Evolutionary conservation across 2,797 vertebrate genomes (phyloP).

Genomic region (Tenualosa thibaudeaui): DNA sequence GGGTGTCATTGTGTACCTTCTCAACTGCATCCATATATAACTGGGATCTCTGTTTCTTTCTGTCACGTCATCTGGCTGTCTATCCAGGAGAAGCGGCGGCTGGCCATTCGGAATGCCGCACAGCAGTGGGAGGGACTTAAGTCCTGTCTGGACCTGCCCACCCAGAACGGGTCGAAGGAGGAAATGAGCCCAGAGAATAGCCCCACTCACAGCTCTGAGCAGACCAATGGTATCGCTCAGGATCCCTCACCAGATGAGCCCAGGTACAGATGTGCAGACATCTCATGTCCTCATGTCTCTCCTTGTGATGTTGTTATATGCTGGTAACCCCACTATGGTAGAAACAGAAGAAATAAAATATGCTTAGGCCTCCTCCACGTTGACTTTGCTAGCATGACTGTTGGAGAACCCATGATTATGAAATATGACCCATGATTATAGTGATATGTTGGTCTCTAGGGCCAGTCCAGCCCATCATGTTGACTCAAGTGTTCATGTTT

Average conservation of each 20-base stretch:
- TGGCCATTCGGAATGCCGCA: conserved; percentile 90
- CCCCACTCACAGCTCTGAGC: conserved; percentile 77
- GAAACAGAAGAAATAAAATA: too few relatives aligned
- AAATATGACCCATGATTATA: too few relatives aligned
- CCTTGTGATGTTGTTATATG: background rate
- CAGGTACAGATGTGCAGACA: conserved; percentile 71
- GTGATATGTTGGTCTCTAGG: too few relatives aligned
- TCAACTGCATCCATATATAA: background rate
- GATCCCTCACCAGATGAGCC: conserved; percentile 85
- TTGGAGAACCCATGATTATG: too few relatives aligned
- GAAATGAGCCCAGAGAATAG: conserved; percentile 80
- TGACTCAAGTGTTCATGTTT: too few relatives aligned
- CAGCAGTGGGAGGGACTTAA: conserved; percentile 86
- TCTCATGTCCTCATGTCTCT: background rate
- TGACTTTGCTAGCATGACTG: too few relatives aligned
- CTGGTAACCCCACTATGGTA: too few relatives aligned
- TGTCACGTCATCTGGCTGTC: background rate
- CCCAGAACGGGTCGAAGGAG: conserved; percentile 78
- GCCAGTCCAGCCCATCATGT: too few relatives aligned
- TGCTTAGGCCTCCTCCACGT: too few relatives aligned
- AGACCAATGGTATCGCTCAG: conserved; percentile 75
- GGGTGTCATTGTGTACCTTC: background rate
- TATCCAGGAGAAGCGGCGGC: conserved; percentile 88
- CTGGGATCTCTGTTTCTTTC: background rate
- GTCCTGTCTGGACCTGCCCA: conserved; percentile 71